Evolutionary conservation across 2,888 invertebrate genomes (phyloP), one percentile per base, ranked within the genome.

Genomic region (Cremastinae sp.): DNA sequence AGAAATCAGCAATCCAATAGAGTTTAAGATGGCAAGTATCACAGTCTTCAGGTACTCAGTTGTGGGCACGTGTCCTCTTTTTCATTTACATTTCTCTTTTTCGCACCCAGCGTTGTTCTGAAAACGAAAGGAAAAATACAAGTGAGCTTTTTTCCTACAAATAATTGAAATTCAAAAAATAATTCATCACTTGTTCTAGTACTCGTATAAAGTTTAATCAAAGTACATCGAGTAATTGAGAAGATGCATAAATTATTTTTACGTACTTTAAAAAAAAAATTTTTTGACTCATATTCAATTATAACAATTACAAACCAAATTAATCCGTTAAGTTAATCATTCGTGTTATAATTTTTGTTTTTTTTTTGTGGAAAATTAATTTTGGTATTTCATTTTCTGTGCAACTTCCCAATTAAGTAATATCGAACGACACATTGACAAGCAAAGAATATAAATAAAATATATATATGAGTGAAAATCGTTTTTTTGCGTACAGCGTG

Each of bases 21-120:
- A 73, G 79, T 77, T 77, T 76, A 69, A 59, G 28, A 73, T 69
- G 74, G 68, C 82, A 76, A 76, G 70, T 86, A 87, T 88, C 88
- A 88, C 88, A 88, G 87, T 83, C 86, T 81, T 88, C 88, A 88
- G 88, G 88, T 88, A 88, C 87, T 69, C 68, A 71, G 80, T 83
- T 83, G 79, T 79, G 80, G 76, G 80, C 82, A n/a, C 9, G 9
- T 39, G 47, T 28, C 28, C 28, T 41, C 10, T 45, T 12, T 18
- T 7, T 53, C 12, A 49, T 59, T 64, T 41, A 41, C n/a, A n/a
- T 22, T 53, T 61, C 53, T 43, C 79, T 82, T 58, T 70, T n/a
- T n/a, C n/a, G n/a, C 74, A 28, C 45, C 45, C 55, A 55, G 55
- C 28, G 7, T 73, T 79, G 74, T 80, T 82, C 88, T 88, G 88